A percentile compares a stretch with the other conserved stretches of the same genome.
Conservation (phyloP, 2,797 vertebrate species). For the Spinus pinus region DNA sequence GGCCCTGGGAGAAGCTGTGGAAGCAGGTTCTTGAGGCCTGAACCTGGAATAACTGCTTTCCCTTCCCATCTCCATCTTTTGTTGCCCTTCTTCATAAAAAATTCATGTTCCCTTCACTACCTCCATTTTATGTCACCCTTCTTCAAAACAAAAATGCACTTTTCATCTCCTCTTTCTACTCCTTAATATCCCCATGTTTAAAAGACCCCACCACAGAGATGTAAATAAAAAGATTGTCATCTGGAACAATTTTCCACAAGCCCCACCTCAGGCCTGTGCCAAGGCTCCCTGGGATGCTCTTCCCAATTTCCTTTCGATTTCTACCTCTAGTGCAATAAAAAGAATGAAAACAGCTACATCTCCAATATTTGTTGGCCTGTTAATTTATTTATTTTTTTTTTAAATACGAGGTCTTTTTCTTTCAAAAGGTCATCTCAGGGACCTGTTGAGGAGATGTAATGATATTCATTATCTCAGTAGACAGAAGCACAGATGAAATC, state of each 20-base stretch:
- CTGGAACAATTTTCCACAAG: not conserved
- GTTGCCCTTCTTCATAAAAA: not conserved
- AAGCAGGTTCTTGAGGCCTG: not conserved
- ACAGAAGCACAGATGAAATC: not conserved
- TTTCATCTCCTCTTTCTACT: not conserved
- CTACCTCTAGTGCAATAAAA: not conserved
- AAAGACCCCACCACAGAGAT: not conserved
- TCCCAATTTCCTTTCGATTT: not conserved
- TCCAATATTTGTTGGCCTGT: not conserved
- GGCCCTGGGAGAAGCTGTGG: not conserved
- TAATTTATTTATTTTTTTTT: not conserved
- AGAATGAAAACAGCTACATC: not conserved
- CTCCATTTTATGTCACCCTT: not conserved
- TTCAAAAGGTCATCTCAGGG: not conserved
- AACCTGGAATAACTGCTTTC: not conserved
- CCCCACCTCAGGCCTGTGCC: not conserved
- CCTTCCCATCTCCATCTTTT: not conserved
- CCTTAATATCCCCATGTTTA: not conserved
- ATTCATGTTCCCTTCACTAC: not conserved
- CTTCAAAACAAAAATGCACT: not conserved
- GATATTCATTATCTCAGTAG: not conserved
- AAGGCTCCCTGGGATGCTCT: not conserved
- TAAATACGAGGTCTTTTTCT: not conserved
- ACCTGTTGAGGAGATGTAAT: not conserved
- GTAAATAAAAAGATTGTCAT: not conserved